These are phyloP conservation scores for Rhysida immarginata DNA, from an alignment of 1,140 invertebrate genomes.

Conservation along the genomic window DNA sequence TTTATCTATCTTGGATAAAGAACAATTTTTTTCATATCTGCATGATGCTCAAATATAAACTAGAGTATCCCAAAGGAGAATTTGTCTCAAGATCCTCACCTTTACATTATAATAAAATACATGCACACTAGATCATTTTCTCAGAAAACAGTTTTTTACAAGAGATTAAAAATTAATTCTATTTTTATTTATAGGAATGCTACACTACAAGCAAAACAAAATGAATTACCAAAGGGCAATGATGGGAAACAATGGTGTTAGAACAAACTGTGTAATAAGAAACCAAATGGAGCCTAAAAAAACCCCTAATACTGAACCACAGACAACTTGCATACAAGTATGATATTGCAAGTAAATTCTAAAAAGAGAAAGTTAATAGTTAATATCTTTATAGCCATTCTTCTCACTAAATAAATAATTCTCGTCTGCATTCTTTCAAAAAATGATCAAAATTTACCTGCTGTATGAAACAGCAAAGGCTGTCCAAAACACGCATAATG, in stretches of 20 bases:
- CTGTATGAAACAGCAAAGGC: slow-evolving; percentile 31
- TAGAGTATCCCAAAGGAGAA: no score
- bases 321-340: slow-evolving; percentile 61
- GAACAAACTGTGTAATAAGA: slow-evolving; percentile 52
- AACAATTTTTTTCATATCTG: no score
- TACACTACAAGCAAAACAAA: no score
- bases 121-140: no score
- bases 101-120: no score
- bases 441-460: slow-evolving; percentile 38
- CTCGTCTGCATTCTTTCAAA: no score
- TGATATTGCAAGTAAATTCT: slow-evolving; percentile 78
- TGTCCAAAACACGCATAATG: slow-evolving; percentile 22
- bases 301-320: slow-evolving; percentile 52
- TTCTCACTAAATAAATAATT: not conserved
- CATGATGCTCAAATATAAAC: no score
- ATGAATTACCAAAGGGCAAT: slow-evolving; percentile 71
- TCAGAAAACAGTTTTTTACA: no score
- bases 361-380: slow-evolving; percentile 18
- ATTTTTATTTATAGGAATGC: no score
- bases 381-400: not conserved
- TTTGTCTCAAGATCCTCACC: no score
- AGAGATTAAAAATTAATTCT: no score
- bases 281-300: slow-evolving; percentile 59
- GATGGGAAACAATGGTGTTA: slow-evolving; percentile 72
- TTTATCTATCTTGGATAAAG: no score